A percentile compares a stretch with the other conserved stretches of the same genome.
Evolutionary conservation across 2,888 invertebrate genomes (phyloP).

Genomic region (Heliconius aoede): DNA sequence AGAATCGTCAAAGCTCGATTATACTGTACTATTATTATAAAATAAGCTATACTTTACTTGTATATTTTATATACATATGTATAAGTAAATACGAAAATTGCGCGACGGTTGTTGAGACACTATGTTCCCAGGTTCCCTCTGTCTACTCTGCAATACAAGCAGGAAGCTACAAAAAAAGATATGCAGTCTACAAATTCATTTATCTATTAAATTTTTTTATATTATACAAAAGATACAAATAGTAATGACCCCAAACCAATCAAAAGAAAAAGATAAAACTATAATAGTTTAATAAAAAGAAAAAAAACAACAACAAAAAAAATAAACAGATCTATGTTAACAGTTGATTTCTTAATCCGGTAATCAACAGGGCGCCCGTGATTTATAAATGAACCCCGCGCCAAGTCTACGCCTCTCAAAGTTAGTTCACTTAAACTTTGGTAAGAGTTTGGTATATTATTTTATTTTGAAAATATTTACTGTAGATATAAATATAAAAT

Average conservation of each 20-base stretch:
- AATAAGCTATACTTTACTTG: neutral
- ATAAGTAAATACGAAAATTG: too few relatives aligned
- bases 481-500: neutral
- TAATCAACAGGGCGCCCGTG: conserved; percentile 67
- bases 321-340: conserved; percentile 52
- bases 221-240: neutral
- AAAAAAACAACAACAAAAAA: neutral
- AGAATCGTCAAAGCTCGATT: conserved; percentile 12
- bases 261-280: neutral
- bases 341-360: conserved; percentile 76
- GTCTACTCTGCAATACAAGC: too few relatives aligned
- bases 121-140: too few relatives aligned
- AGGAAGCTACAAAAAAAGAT: too few relatives aligned
- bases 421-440: conserved; percentile 39
- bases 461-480: too few relatives aligned
- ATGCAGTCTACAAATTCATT: too few relatives aligned
- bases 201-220: neutral
- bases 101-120: too few relatives aligned
- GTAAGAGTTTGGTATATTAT: too few relatives aligned
- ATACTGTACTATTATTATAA: conserved; percentile 14
- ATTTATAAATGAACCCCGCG: conserved; percentile 74
- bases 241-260: neutral
- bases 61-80: neutral
- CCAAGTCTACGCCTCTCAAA: conserved; percentile 67
- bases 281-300: neutral